Base-by-base conservation (phyloP, 1,140 invertebrate species). In the Aphelinus certus region DNA sequence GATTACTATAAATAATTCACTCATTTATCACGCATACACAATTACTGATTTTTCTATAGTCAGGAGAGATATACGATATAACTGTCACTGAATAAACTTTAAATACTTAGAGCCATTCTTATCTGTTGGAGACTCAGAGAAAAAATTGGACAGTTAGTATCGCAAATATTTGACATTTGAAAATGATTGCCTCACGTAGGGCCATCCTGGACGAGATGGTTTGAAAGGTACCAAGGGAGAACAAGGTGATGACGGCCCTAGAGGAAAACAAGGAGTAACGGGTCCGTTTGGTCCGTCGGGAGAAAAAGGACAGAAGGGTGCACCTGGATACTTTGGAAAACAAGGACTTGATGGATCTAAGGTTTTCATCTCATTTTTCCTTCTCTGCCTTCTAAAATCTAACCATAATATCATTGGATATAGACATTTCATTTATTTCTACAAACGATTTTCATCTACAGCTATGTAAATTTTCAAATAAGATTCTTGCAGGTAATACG, bases 281-380 rank as follows among this genome's bases (percentile, higher is more conserved):
- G 90, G 90, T 10, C 87, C 86, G 1, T 47, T 81, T 56, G 94
- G 93, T n/a, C 91, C 90, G 2, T 77, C 88, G 48, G 94, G 94
- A 1, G 89, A 90, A 9, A 95, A 95, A 84, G 95, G 95, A 57
- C 90, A 92, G 58, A 95, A 95, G 87, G 95, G 95, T 77, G 93
- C 93, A 2, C 94, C 94, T 0, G 95, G 95, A n/a, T 93, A 90
- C 70, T 89, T 89, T 76, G 94, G 94, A 62, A 70, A 77, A 75
- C 83, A 89, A 62, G 95, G 95, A 61, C 51, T 80, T 6, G 91
- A 94, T 79, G 95, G 95, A 56, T 72, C 81, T 3, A 89, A 91
- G 75, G 91, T 90, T 79, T 83, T 71, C 75, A n/a, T 67, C 7
- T 68, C 46, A 56, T 57, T 57, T 49, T 68, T 58, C 1, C 0